Evolutionary conservation across 2,888 invertebrate species (phyloP), one percentile per base, ranked within the genome.

Genomic region (Hemithea aestivaria): DNA sequence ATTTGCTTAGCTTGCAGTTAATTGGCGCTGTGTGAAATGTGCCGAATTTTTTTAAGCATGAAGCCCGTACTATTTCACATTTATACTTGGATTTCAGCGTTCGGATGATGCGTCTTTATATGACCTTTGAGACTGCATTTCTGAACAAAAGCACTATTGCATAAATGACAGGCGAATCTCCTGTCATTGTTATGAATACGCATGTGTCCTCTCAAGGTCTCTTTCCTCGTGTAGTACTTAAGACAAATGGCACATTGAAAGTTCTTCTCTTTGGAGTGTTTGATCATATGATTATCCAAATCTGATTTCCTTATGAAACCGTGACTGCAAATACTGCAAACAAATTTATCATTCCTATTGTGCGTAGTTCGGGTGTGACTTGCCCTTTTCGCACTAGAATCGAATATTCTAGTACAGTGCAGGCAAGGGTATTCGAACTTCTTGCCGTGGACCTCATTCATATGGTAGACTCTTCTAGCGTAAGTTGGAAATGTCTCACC

Each of bases 61-160:
- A 16, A 5, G n/a, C n/a, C n/a, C n/a, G n/a, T n/a, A n/a, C n/a
- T n/a, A n/a, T n/a, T n/a, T 16, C 16, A 16, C 16, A 16, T 4
- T 16, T 16, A 16, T 16, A 16, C 5, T 16, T n/a, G n/a, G n/a
- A 16, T 16, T 16, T 16, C 16, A 4, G 16, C 5, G 16, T 16
- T 16, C 5, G 16, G 16, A 47, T 85, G 84, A 27, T 84, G 81
- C 0, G 76, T 76, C 29, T 70, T 66, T 35, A 84, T 58, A 53
- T 87, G 87, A 47, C 74, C 69, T 48, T 83, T 72, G 5, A 85
- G 59, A 41, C 83, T 82, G 56, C 80, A 80, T 50, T 84, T 87
- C 45, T 85, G 84, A 0, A 82, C 76, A 49, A 75, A 85, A 0
- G 78, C 72, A 34, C 70, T 73, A 46, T 69, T 70, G 45, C 85